Percentiles rank a stretch among this genome's conserved stretches.
These are phyloP conservation scores for Dipodomys ordii DNA, from an alignment of 2,113 vertebrate genomes.

Conservation along the genomic window DNA sequence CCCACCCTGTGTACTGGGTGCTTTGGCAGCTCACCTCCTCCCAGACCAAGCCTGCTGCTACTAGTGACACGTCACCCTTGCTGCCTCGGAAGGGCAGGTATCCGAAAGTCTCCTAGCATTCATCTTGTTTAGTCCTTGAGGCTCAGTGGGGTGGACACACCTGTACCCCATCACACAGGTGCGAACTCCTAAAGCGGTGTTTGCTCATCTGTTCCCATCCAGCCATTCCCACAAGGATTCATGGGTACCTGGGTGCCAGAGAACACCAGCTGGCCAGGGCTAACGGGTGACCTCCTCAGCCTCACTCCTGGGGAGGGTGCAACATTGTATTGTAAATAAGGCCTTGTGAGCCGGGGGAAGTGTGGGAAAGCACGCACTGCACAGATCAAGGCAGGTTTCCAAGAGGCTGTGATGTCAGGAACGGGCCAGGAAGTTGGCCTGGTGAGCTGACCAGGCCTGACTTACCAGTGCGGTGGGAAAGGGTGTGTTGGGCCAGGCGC, in stretches of 20 bases:
- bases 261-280: neutral
- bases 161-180: too few relatives aligned
- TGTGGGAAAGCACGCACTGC: neutral
- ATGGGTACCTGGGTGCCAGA: neutral
- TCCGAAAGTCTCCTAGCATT: neutral
- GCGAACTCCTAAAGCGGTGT: neutral
- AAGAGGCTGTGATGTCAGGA: neutral
- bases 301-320: neutral
- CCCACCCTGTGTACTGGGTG: neutral
- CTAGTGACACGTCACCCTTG: neutral
- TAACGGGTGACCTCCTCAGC: neutral
- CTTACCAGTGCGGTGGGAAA: neutral
- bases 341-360: neutral
- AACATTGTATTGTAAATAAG: neutral
- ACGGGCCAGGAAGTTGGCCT: neutral
- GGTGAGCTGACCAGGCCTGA: neutral
- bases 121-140: too few relatives aligned
- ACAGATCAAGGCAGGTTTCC: neutral
- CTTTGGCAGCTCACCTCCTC: neutral
- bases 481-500: neutral
- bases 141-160: too few relatives aligned
- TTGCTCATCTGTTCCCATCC: accelerated
- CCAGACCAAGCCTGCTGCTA: neutral
- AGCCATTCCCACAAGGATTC: neutral
- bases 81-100: neutral